Conservation (phyloP, 2,888 invertebrate species). For the Apamea epomidion region DNA sequence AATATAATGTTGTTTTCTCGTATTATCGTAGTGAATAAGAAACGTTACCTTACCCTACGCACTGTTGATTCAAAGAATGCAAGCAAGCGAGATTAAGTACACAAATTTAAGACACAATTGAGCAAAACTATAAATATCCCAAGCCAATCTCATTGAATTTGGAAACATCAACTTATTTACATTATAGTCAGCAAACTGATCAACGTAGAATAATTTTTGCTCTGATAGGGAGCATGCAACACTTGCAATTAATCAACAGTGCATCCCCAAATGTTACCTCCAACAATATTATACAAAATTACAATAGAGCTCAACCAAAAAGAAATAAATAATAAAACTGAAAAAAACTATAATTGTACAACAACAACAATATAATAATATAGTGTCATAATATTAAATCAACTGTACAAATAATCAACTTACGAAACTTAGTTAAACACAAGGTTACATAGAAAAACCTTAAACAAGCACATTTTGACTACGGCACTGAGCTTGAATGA, state of each 20-base stretch:
- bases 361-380: constrained; percentile 16
- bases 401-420: constrained; percentile 25
- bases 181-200: not conserved
- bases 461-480: constrained; percentile 30
- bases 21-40: constrained; percentile 45
- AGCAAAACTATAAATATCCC: not conserved
- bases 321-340: not conserved
- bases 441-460: constrained; percentile 8
- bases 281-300: constrained; percentile 30
- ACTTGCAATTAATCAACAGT: constrained; percentile 54
- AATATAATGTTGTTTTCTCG: constrained; percentile 30
- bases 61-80: constrained; percentile 47
- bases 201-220: not conserved
- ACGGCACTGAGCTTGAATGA: constrained; percentile 43
- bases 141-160: not conserved
- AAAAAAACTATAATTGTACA: not conserved
- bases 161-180: not conserved
- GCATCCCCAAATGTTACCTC: constrained; percentile 32
- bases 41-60: constrained; percentile 21
- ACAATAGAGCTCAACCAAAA: not conserved
- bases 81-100: not conserved
- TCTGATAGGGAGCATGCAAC: not conserved
- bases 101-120: not conserved
- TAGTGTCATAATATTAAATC: constrained; percentile 25
- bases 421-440: constrained; percentile 17